Evolutionary conservation across 2,888 invertebrate species (phyloP).

Genomic region (Tachina lurida): DNA sequence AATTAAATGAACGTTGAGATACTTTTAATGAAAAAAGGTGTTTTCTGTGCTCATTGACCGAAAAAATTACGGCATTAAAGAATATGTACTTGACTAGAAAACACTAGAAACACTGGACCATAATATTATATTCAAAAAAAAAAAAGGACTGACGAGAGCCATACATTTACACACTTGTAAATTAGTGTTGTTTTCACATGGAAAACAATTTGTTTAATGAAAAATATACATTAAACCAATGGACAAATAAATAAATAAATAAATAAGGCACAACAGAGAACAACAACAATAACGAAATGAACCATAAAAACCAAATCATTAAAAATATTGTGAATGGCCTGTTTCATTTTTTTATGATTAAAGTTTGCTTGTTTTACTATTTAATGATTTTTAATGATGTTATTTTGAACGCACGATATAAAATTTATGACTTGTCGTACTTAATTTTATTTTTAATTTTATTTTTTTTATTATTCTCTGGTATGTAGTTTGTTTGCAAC

Average conservation of each 20-base stretch:
- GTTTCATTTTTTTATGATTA: conserved; percentile 37
- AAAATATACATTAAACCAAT: conserved; percentile 43
- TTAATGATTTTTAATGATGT: conserved; percentile 73
- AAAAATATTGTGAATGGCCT: conserved; percentile 57
- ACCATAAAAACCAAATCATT: conserved; percentile 60
- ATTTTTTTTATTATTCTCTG: background rate
- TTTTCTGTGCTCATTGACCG: conserved; percentile 55
- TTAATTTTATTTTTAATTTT: background rate
- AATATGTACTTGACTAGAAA: conserved; percentile 30
- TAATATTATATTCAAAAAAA: background rate
- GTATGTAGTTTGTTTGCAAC: conserved; percentile 17
- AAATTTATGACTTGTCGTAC: conserved; percentile 63
- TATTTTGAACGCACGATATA: conserved; percentile 67
- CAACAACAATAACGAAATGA: conserved; percentile 38
- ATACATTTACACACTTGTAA: conserved; percentile 55
- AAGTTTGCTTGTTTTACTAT: conserved; percentile 61
- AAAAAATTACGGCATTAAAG: conserved; percentile 42
- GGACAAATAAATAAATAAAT: conserved; percentile 33
- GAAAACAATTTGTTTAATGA: conserved; percentile 69
- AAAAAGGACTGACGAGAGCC: conserved; percentile 3
- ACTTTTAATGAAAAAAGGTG: conserved; percentile 56
- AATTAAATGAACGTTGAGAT: conserved; percentile 5
- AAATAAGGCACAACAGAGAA: background rate
- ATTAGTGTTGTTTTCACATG: conserved; percentile 41
- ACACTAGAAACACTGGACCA: background rate